Evolutionary conservation across 2,888 invertebrate species (phyloP).

Genomic region (Crossocerus cetratus): DNA sequence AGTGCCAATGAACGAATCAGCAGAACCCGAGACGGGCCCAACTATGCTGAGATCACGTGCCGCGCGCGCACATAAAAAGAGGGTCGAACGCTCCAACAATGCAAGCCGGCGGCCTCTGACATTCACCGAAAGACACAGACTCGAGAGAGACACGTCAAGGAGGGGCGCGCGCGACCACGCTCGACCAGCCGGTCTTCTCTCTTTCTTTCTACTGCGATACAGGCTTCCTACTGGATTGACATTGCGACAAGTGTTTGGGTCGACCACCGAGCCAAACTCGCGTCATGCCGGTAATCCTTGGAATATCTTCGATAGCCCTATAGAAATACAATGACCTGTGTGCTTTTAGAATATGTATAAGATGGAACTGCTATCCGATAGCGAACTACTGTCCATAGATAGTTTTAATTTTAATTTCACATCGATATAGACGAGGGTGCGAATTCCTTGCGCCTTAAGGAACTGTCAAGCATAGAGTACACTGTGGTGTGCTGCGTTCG

Average conservation of each 20-base stretch:
- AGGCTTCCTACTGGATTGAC: conserved; percentile 1
- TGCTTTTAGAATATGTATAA: too few relatives aligned
- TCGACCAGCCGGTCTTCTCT: too few relatives aligned
- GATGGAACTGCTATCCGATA: too few relatives aligned
- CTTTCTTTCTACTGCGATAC: background rate
- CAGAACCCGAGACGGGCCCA: conserved; percentile 37
- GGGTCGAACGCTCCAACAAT: conserved; percentile 38
- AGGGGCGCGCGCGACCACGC: too few relatives aligned
- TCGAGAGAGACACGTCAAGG: conserved; percentile 3
- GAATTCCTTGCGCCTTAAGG: background rate
- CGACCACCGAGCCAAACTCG: background rate
- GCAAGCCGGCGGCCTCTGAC: conserved; percentile 29
- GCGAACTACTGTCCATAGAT: background rate
- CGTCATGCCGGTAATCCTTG: background rate
- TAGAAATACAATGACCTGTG: background rate
- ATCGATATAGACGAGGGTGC: conserved; percentile 51
- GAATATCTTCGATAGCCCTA: background rate
- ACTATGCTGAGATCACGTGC: conserved; percentile 38
- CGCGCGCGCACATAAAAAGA: conserved; percentile 24
- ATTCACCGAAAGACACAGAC: conserved; percentile 35
- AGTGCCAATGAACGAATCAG: conserved; percentile 40
- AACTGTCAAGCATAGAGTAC: too few relatives aligned
- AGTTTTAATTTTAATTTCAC: conserved; percentile 39
- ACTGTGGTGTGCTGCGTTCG: background rate
- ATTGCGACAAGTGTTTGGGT: conserved; percentile 11